These are phyloP conservation scores for Oscheius onirici DNA, from an alignment of 2,888 invertebrate genomes.

Conservation along the genomic window DNA sequence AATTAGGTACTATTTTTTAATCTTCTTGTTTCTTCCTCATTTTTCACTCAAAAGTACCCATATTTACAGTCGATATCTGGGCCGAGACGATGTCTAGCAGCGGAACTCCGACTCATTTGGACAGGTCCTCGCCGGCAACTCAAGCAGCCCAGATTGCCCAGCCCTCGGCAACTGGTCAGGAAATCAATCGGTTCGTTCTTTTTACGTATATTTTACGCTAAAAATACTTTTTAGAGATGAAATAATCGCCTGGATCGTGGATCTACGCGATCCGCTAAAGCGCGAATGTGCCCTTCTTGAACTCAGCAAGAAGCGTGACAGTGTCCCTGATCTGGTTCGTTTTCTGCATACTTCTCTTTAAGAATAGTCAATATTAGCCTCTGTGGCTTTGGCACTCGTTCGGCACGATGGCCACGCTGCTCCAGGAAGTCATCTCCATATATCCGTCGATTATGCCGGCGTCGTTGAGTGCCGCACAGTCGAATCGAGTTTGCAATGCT, in stretches of 20 bases:
- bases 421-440: slow-evolving; percentile 91
- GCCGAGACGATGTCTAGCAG: slow-evolving; percentile 8
- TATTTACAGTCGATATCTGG: neutral
- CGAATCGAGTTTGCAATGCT: slow-evolving; percentile 98
- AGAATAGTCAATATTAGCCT: too few species aligned
- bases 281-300: slow-evolving; percentile 95
- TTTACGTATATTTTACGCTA: neutral
- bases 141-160: slow-evolving; percentile 49
- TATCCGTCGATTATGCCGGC: slow-evolving; percentile 99
- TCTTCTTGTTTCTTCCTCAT: neutral
- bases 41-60: too few species aligned
- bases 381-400: slow-evolving; percentile 99
- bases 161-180: slow-evolving; percentile 45
- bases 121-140: slow-evolving; percentile 52
- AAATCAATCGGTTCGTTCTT: slow-evolving; percentile 43
- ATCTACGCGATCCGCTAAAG: slow-evolving; percentile 90
- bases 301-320: slow-evolving; percentile 85
- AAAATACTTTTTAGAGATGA: slow-evolving; percentile 78
- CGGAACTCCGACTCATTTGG: slow-evolving; percentile 26
- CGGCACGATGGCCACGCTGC: slow-evolving; percentile 92
- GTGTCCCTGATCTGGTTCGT: slow-evolving; percentile 94
- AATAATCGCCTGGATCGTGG: slow-evolving; percentile 90
- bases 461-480: slow-evolving; percentile 93
- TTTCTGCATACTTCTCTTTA: too few species aligned
- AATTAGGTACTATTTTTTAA: too few species aligned